These are phyloP conservation scores for Thysanoteuthis rhombus DNA, from an alignment of 2,888 invertebrate species.

Conservation along the genomic window DNA sequence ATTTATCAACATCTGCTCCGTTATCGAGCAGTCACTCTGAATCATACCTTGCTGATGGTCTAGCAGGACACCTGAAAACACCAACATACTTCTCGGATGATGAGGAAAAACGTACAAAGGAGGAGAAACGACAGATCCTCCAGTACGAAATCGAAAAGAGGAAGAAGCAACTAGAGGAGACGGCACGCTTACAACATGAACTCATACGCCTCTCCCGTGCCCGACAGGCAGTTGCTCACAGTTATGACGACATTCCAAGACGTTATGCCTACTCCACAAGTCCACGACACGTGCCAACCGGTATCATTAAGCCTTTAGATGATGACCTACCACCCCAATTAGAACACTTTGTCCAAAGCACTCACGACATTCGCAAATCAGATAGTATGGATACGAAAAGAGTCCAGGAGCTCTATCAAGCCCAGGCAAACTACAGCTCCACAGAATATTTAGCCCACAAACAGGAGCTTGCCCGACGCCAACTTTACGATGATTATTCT, in stretches of 20 bases:
- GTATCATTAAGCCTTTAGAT: constrained; percentile 65
- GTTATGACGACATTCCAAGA: constrained; percentile 58
- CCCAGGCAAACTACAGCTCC: constrained; percentile 54
- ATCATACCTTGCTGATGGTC: constrained; percentile 39
- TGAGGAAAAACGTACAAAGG: constrained; percentile 71
- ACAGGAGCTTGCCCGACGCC: constrained; percentile 52
- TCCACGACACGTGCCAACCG: constrained; percentile 52
- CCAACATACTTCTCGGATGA: constrained; percentile 59
- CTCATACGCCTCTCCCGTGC: constrained; percentile 65
- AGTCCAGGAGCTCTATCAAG: constrained; percentile 28
- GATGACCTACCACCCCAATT: constrained; percentile 46
- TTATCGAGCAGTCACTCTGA: constrained; percentile 45
- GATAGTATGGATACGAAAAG: constrained; percentile 31
- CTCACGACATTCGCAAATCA: constrained; percentile 40
- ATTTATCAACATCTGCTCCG: constrained; percentile 34
- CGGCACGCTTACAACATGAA: constrained; percentile 71
- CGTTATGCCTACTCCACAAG: constrained; percentile 38
- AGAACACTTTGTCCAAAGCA: constrained; percentile 40
- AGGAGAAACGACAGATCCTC: constrained; percentile 73
- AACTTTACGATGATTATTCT: constrained; percentile 49
- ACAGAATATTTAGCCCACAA: constrained; percentile 67
- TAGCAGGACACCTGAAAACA: constrained; percentile 36
- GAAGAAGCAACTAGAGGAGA: constrained; percentile 73
- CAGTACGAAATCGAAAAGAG: constrained; percentile 74
- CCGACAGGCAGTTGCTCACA: constrained; percentile 56